Evolutionary conservation across 1,140 invertebrate genomes (phyloP), one percentile per base, ranked within the genome.

Genomic region (Zaprionus inermis): DNA sequence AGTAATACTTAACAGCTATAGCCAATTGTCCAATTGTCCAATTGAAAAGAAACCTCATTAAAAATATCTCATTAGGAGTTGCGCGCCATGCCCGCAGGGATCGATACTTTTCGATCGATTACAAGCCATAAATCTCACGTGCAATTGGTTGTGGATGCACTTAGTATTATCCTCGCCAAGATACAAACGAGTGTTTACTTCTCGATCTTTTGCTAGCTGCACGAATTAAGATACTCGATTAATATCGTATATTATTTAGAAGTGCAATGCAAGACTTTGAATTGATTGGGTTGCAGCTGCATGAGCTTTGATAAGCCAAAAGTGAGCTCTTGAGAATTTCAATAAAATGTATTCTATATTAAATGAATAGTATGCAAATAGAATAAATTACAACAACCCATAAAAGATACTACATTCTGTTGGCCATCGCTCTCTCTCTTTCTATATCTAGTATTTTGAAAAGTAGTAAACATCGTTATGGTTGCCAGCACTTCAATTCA

Each of bases 11-110:
- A 57, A 57, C 36, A 38, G 22, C 34, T 38, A 38, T 7, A 38
- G 55, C 12, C 22, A 57, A 41, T 57, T 57, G 55, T 38, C 12
- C 22, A 57, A 41, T 57, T 57, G 55, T 38, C 2, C 5, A 38
- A 57, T 38, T 57, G 34, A 57, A 38, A 49, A 49, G 18, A 11
- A 49, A 22, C 18, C 44, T 5, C 16, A 4, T 49, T 22, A 12
- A 20, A 49, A 49, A 49, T 20, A 49, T 20, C 44, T 20, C 44
- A 49, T 49, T 20, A 22, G 10, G 10, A 20, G 6, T 44, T 16
- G 0, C 16, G 16, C n/a, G n/a, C n/a, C 3, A 22, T 10, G 3
- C 18, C 44, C 18, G 18, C 44, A 49, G 44, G 20, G 18, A 10
- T 22, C 44, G 18, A 20, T 20, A 49, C 1, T 22, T 20, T 49